Evolutionary conservation across 1,140 invertebrate species (phyloP).

Genomic region (Lamellibrachia luymesi): DNA sequence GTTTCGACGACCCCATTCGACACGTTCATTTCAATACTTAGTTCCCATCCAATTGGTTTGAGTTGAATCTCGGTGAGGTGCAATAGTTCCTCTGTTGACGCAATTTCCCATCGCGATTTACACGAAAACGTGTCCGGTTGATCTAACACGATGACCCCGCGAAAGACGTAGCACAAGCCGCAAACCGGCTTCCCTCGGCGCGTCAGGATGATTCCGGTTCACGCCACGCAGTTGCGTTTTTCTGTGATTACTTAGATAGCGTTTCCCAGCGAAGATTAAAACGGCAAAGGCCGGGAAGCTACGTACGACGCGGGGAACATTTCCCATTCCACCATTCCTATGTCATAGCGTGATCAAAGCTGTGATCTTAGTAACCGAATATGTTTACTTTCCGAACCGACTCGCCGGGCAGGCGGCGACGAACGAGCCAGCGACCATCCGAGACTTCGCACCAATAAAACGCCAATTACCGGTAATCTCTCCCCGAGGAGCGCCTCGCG

Average conservation of each 20-base stretch:
- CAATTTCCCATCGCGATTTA: neutral
- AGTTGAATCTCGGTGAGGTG: neutral
- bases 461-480: neutral
- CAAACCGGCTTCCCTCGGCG: neutral
- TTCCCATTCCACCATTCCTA: neutral
- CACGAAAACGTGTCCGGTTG: neutral
- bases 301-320: neutral
- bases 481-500: neutral
- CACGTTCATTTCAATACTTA: neutral
- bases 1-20: neutral
- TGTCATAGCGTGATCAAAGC: slow-evolving; percentile 4
- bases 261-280: neutral
- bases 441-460: neutral
- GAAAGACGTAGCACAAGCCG: neutral
- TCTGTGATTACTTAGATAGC: neutral
- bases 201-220: neutral
- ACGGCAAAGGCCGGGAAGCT: neutral
- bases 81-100: neutral
- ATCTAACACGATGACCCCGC: neutral
- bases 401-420: neutral
- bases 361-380: neutral
- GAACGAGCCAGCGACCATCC: neutral
- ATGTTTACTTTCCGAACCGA: neutral
- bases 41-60: neutral
- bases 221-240: neutral